These are phyloP conservation scores for Drosophila biarmipes DNA, from an alignment of 1,140 invertebrate species.

Conservation along the genomic window DNA sequence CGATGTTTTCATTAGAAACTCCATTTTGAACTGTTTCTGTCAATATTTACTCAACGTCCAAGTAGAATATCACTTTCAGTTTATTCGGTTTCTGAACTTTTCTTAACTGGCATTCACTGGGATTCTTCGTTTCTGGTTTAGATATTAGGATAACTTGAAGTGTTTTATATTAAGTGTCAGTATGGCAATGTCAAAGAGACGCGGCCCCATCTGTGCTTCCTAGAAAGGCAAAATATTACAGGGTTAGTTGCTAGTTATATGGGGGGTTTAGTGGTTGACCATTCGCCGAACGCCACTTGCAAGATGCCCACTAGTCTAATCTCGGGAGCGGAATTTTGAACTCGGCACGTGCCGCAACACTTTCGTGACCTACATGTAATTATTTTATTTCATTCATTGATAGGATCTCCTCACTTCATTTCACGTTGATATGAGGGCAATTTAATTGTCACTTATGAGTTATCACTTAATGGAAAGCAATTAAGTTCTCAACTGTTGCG, in stretches of 20 bases:
- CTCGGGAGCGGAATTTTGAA: neutral
- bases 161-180: conserved; percentile 76
- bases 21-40: conserved; percentile 63
- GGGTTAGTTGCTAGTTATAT: conserved; percentile 11
- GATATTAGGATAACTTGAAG: conserved; percentile 56
- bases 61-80: conserved; percentile 24
- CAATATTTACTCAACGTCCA: conserved; percentile 8
- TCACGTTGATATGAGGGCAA: neutral
- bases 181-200: conserved; percentile 82
- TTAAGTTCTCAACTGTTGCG: neutral
- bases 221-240: conserved; percentile 51
- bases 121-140: conserved; percentile 30
- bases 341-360: conserved; percentile 11
- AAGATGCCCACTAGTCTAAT: conserved; percentile 30
- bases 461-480: conserved; percentile 22
- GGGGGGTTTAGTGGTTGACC: neutral
- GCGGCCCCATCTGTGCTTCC: conserved; percentile 76
- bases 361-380: conserved; percentile 27
- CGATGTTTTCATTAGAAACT: conserved; percentile 83
- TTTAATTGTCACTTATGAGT: conserved; percentile 1
- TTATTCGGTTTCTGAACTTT: conserved; percentile 3
- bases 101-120: conserved; percentile 7
- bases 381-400: conserved; percentile 8
- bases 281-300: conserved; percentile 51
- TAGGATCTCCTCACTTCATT: conserved; percentile 26